Conservation (phyloP, 2,888 invertebrate genomes). For the Gonocerus acuteangulatus region DNA sequence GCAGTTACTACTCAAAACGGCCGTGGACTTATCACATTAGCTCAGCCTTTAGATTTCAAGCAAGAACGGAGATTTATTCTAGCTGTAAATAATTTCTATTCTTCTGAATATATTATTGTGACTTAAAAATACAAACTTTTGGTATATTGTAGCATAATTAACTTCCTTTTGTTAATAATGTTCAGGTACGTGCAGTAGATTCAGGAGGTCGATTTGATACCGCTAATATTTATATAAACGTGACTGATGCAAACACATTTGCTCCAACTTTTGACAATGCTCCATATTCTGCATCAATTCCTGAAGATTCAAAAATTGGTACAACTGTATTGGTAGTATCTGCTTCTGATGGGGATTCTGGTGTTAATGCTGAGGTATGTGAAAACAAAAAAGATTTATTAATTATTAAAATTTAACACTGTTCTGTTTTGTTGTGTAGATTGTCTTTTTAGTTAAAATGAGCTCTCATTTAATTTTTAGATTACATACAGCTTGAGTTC, state of each 20-base stretch:
- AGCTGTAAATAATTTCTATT: conserved; percentile 49
- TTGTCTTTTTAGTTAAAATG: too few relatives aligned
- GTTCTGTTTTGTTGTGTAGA: too few relatives aligned
- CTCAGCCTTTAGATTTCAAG: conserved; percentile 86
- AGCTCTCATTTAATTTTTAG: too few relatives aligned
- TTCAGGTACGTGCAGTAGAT: conserved; percentile 59
- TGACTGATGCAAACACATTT: conserved; percentile 91
- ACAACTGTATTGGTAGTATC: conserved; percentile 86
- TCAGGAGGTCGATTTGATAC: conserved; percentile 81
- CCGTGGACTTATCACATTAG: conserved; percentile 74
- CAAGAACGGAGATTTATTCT: conserved; percentile 79
- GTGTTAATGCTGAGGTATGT: conserved; percentile 66
- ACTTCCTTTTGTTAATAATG: not conserved
- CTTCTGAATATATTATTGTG: not conserved
- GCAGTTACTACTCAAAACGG: conserved; percentile 86
- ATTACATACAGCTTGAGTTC: conserved; percentile 62
- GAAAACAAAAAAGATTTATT: too few relatives aligned
- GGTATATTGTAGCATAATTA: too few relatives aligned
- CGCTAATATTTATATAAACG: conserved; percentile 82
- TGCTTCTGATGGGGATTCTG: conserved; percentile 90
- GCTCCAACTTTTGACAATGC: conserved; percentile 89
- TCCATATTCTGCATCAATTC: conserved; percentile 73
- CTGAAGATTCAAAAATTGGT: conserved; percentile 87
- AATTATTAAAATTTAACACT: too few relatives aligned
- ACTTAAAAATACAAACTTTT: too few relatives aligned